Percentiles rank a stretch among this genome's conserved stretches.
Evolutionary conservation across 2,113 vertebrate species (phyloP).

Genomic region (Nycticorax nycticorax): DNA sequence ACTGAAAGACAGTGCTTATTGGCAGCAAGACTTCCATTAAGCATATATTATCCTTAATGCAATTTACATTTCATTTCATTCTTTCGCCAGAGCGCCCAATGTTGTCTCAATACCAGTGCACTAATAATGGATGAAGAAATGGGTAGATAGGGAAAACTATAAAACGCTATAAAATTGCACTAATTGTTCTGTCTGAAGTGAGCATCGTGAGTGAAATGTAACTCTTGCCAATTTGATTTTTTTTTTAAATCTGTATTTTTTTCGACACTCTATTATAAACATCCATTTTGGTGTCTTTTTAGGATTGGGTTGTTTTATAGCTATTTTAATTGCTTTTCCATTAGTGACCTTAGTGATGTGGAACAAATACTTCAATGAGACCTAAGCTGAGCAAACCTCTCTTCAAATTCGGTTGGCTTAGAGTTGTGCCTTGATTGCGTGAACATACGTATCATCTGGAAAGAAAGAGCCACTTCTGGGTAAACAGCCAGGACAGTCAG

Average conservation of each 20-base stretch:
- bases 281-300: not conserved
- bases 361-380: constrained; percentile 21
- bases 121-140: constrained; percentile 10
- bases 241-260: not conserved
- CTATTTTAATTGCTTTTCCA: constrained; percentile 34
- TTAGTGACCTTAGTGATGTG: constrained; percentile 36
- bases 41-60: not conserved
- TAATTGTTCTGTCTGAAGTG: constrained; percentile 20
- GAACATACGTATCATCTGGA: not conserved
- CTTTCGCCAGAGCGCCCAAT: not conserved
- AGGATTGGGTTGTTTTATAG: not conserved
- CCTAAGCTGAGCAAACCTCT: not conserved
- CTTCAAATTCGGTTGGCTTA: not conserved
- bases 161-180: not conserved
- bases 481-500: not conserved
- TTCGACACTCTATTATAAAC: not conserved
- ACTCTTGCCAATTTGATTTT: not conserved
- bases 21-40: constrained; percentile 7
- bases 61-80: constrained; percentile 25
- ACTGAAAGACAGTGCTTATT: not conserved
- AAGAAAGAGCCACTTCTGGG: not conserved
- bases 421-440: not conserved
- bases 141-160: not conserved
- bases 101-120: not conserved
- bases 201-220: not conserved